Percentiles rank a stretch among this genome's conserved stretches.
Conservation (phyloP, 2,888 invertebrate genomes). For the Dichetophora obliterata region DNA sequence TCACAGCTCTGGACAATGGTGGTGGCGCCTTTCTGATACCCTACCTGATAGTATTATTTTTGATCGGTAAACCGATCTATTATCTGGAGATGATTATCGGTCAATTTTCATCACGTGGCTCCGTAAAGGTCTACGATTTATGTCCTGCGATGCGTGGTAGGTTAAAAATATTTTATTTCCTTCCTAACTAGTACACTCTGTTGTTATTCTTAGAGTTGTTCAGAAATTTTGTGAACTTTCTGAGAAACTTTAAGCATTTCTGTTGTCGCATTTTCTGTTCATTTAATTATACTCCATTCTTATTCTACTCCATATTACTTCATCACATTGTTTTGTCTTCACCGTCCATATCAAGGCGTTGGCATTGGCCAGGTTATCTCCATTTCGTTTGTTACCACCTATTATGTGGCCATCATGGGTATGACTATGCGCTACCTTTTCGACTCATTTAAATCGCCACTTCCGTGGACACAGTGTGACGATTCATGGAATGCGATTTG, state of each 20-base stretch:
- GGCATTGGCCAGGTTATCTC: slow-evolving; percentile 74
- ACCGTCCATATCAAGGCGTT: slow-evolving; percentile 68
- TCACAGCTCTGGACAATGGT: slow-evolving; percentile 77
- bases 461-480: slow-evolving; percentile 77
- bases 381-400: slow-evolving; percentile 74
- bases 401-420: slow-evolving; percentile 79
- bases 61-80: slow-evolving; percentile 79
- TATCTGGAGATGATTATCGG: slow-evolving; percentile 81
- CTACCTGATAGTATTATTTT: slow-evolving; percentile 74
- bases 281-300: not conserved
- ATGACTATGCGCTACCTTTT: slow-evolving; percentile 75
- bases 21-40: slow-evolving; percentile 79
- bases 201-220: not conserved
- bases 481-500: slow-evolving; percentile 71
- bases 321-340: not conserved
- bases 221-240: not conserved
- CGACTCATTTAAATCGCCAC: slow-evolving; percentile 73
- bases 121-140: slow-evolving; percentile 77
- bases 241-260: not conserved
- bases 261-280: slow-evolving; percentile 12
- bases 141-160: slow-evolving; percentile 80
- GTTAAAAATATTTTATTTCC: slow-evolving; percentile 21
- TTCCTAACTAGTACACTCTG: not conserved
- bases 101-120: slow-evolving; percentile 80
- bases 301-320: not conserved